phyloP scores from a whole-genome alignment of 2,797 vertebrate genomes.

The Micropoecilia bifurca region DNA sequence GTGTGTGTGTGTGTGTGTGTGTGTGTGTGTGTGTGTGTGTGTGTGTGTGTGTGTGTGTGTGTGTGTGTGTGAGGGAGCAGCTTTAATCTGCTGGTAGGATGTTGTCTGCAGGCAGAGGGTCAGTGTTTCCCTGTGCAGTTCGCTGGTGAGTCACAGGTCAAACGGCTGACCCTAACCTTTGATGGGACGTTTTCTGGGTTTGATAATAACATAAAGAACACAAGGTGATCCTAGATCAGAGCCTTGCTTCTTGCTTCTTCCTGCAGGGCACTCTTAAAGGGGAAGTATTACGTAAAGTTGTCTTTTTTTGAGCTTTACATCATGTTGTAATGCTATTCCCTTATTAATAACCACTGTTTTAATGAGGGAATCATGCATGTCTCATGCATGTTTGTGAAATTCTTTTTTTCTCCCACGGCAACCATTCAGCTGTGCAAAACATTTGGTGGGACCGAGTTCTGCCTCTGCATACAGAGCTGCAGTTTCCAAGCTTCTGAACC shows the following conservation, averaged over 20 bases:
- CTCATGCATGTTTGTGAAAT: no score
- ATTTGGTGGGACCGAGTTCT: no score
- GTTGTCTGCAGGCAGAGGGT: background rate
- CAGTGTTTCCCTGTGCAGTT: background rate
- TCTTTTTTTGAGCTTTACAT: no score
- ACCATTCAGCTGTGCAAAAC: no score
- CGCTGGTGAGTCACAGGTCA: background rate
- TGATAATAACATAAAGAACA: background rate
- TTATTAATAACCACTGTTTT: no score
- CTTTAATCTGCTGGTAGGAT: background rate
- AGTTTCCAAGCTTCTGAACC: no score
- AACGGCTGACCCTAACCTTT: background rate
- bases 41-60: constrained; percentile 3
- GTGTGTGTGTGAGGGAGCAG: background rate
- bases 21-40: background rate
- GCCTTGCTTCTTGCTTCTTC: background rate
- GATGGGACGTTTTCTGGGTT: background rate
- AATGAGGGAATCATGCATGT: no score
- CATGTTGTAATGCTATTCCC: no score
- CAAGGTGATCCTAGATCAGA: background rate
- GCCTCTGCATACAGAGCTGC: no score
- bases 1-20: background rate
- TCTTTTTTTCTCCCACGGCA: no score
- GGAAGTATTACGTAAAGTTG: no score
- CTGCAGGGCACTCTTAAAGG: no score